Evolutionary conservation across 2,888 invertebrate genomes (phyloP).

Genomic region (Acronicta psi): DNA sequence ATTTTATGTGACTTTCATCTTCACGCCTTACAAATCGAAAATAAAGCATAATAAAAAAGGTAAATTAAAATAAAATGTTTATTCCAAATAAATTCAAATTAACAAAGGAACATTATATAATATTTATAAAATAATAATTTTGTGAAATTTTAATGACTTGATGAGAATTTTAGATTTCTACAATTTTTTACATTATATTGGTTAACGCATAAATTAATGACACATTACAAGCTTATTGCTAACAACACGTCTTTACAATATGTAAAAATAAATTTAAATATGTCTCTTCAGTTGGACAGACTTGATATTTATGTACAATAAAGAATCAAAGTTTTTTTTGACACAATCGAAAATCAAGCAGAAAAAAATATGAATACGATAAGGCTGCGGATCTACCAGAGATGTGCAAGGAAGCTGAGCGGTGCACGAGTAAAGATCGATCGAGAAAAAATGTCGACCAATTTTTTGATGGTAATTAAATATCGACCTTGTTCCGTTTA

Average conservation of each 20-base stretch:
- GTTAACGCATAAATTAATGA: slow-evolving; percentile 31
- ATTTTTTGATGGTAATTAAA: no score
- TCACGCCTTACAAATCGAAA: no score
- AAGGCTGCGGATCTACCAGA: no score
- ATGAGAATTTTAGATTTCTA: slow-evolving; percentile 34
- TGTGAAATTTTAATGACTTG: slow-evolving; percentile 40
- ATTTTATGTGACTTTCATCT: no score
- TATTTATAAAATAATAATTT: slow-evolving; percentile 30
- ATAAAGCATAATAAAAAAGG: slow-evolving; percentile 20
- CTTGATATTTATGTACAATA: slow-evolving; percentile 28
- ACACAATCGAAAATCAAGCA: background rate
- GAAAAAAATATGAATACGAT: no score
- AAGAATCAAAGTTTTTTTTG: background rate
- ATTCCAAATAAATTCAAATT: slow-evolving; percentile 60
- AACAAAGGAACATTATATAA: slow-evolving; percentile 55
- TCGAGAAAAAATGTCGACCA: no score
- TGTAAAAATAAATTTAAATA: slow-evolving; percentile 37
- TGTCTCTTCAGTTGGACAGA: slow-evolving; percentile 47
- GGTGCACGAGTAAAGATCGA: no score
- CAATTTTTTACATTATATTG: slow-evolving; percentile 25
- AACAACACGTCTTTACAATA: slow-evolving; percentile 53
- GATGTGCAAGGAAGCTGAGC: no score
- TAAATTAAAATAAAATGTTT: slow-evolving; percentile 54
- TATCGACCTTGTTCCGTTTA: no score
- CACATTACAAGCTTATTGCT: slow-evolving; percentile 56